Conservation (phyloP, 2,797 vertebrate species). For the Tapirus indicus region DNA sequence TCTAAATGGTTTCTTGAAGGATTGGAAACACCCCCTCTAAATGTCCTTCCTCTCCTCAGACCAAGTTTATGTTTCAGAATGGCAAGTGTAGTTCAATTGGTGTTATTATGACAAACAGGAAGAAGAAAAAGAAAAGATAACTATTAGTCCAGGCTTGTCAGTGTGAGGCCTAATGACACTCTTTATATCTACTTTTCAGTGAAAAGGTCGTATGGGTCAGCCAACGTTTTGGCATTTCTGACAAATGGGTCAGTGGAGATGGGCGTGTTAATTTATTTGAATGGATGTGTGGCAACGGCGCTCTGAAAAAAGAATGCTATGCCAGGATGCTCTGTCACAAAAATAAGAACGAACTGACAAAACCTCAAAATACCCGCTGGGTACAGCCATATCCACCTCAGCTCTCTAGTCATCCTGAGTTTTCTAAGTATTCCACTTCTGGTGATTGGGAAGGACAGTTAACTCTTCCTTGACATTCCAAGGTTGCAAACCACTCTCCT, state of each 20-base stretch:
- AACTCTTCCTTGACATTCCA: background rate
- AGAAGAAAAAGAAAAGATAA: background rate
- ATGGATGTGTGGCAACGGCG: background rate
- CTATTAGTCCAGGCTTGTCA: background rate
- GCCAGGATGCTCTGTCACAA: background rate
- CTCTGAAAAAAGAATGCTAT: background rate
- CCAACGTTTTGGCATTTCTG: background rate
- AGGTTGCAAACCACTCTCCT: background rate
- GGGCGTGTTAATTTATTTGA: background rate
- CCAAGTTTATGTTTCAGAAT: background rate
- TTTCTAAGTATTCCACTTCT: background rate
- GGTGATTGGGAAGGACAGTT: no score
- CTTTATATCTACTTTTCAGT: background rate
- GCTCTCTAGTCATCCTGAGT: background rate
- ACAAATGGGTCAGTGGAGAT: constrained; percentile 13
- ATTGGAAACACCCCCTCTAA: background rate
- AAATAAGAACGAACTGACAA: background rate
- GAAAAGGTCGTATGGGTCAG: background rate
- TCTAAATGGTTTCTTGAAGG: background rate
- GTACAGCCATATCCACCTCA: accelerated
- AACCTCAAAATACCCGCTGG: background rate
- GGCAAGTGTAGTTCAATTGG: background rate
- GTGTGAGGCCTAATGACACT: background rate
- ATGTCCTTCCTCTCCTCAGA: background rate
- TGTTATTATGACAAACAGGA: background rate